Percentiles rank a stretch among this genome's conserved stretches.
Evolutionary conservation across 2,888 invertebrate species (phyloP).

Genomic region (Cancer borealis): DNA sequence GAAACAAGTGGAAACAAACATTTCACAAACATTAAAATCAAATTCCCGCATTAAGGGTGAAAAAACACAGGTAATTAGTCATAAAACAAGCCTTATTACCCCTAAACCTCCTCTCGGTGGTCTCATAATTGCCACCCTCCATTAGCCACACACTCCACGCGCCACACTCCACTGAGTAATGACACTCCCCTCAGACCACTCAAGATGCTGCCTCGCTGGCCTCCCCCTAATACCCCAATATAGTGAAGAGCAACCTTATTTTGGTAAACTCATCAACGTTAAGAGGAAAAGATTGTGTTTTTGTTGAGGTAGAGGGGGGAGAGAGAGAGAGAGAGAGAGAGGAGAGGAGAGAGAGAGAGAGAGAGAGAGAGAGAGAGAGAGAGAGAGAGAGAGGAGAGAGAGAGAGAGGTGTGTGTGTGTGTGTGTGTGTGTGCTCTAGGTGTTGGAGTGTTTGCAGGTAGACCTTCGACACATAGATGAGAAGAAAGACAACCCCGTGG

Average conservation of each 20-base stretch:
- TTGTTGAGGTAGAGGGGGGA: background rate
- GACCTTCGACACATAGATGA: constrained; percentile 95
- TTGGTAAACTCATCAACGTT: background rate
- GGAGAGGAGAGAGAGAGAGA: background rate
- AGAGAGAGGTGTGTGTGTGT: background rate
- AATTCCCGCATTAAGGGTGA: no score
- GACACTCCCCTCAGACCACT: no score
- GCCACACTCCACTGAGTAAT: no score
- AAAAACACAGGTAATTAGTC: no score
- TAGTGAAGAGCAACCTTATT: background rate
- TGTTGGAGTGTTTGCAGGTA: constrained; percentile 83
- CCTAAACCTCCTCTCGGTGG: no score
- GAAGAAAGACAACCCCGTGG: constrained; percentile 87
- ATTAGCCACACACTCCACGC: no score
- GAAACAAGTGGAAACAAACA: no score
- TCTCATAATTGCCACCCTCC: no score
- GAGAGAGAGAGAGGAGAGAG: no score
- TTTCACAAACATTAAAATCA: no score
- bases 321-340: background rate
- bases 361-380: background rate
- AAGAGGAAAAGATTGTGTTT: constrained; percentile 12
- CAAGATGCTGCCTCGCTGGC: no score
- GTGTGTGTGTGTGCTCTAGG: background rate
- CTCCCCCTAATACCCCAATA: no score
- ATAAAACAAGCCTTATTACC: background rate